Conservation (phyloP, 2,888 invertebrate species). For the Calameuta idolon region DNA sequence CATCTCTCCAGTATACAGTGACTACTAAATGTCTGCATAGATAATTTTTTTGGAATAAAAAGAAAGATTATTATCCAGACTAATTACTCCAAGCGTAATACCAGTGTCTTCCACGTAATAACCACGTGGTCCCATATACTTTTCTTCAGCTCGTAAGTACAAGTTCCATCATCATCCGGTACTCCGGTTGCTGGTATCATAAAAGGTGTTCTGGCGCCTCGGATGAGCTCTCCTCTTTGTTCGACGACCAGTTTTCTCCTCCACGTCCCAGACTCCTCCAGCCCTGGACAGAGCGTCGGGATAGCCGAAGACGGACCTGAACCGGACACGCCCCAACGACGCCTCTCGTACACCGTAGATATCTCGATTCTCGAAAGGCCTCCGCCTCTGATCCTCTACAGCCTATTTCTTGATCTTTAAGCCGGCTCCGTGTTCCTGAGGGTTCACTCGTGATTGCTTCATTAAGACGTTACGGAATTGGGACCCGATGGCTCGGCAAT, state of each 20-base stretch:
- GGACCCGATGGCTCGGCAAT: conserved; percentile 12
- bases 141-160: background rate
- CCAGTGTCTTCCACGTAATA: background rate
- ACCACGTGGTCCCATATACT: background rate
- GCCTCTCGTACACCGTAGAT: conserved; percentile 13
- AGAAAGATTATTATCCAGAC: background rate
- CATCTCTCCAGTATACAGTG: no score
- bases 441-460: conserved; percentile 34
- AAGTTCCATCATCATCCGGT: background rate
- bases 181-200: background rate
- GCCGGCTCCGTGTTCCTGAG: background rate
- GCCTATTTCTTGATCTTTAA: background rate
- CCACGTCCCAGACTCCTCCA: background rate
- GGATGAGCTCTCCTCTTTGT: conserved; percentile 1
- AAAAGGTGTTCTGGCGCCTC: conserved; percentile 4
- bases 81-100: background rate
- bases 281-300: background rate
- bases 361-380: background rate
- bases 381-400: background rate
- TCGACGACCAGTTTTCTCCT: background rate
- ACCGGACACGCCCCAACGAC: conserved; percentile 29
- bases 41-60: no score
- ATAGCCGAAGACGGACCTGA: conserved; percentile 1
- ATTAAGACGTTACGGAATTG: conserved; percentile 35
- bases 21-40: no score